Base-by-base conservation (phyloP, 2,113 vertebrate genomes). In the Sander lucioperca region DNA sequence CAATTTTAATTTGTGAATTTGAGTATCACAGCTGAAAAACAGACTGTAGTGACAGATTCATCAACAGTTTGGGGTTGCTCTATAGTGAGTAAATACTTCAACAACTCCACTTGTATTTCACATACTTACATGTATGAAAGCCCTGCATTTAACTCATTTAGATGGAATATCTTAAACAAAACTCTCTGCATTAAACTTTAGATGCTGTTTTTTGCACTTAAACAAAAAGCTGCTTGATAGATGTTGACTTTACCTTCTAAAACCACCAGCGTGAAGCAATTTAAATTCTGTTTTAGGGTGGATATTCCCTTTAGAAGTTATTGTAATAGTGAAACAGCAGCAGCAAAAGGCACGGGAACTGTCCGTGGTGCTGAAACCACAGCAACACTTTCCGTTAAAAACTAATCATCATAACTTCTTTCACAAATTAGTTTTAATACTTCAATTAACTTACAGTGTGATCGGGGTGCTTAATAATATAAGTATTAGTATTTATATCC, bases 361-460 rank as follows among this genome's bases (percentile, higher is more conserved):
- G 71, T 92, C 94, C 93, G 0, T 58, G 92, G 94, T 95, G 58
- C 95, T 95, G 94, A 94, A 94, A 73, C 6, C 13, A n/a, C 56
- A 16, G 21, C 62, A 15, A 19, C 50, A 30, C 12, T 11, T 5
- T 19, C 27, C 39, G 53, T 6, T 30, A 23, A 62, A 0, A 30
- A 47, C 51, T 9, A 4, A 58, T 21, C 7, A 43, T n/a, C 14
- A 25, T 12, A 6, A 53, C 16, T 8, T 23, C 1, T 15, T 73
- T 36, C 13, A 13, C 15, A 27, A 16, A 30, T 7, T 0, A 0
- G 7, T 21, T 25, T 16, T 7, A 18, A 71, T 3, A 19, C 14
- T 66, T 33, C 19, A 10, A 30, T 18, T 3, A 53, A 48, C 7
- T 8, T 36, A 7, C 6, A 30, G n/a, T 8, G 54, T 13, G 12